Percentiles rank a stretch among this genome's conserved stretches.
phyloP scores from a whole-genome alignment of 2,113 vertebrate species.

The Clinocottus analis region DNA sequence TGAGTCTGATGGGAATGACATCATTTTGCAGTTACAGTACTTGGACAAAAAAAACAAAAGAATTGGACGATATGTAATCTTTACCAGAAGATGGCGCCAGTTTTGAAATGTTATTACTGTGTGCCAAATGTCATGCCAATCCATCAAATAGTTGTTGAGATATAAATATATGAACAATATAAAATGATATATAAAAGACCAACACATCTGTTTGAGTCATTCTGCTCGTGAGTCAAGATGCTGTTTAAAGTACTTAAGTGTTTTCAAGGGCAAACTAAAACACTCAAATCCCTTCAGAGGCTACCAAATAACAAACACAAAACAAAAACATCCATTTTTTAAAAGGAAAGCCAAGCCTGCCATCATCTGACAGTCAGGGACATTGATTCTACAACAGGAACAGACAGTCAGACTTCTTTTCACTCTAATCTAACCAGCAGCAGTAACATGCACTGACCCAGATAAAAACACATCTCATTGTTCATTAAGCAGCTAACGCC shows the following conservation, averaged over 20 bases:
- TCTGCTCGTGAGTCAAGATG: not conserved
- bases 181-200: not conserved
- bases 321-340: not conserved
- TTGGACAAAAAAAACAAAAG: not conserved
- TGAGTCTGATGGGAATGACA: not conserved
- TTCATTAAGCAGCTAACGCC: conserved; percentile 34
- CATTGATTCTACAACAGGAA: conserved; percentile 37
- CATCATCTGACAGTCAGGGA: conserved; percentile 1
- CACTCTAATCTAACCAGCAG: conserved; percentile 51
- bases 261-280: conserved; percentile 4
- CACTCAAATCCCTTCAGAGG: not conserved
- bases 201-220: not conserved
- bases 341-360: conserved; percentile 18
- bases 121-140: not conserved
- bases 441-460: conserved; percentile 53
- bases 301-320: not conserved
- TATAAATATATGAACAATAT: not conserved
- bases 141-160: not conserved
- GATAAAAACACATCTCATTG: conserved; percentile 45
- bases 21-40: not conserved
- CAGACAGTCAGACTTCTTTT: conserved; percentile 37
- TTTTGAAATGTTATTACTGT: not conserved
- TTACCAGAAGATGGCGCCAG: not conserved
- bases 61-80: not conserved
- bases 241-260: not conserved